Evolutionary conservation across 30 jellyfish, hydroid and myxozoan species (phyloP).

Genomic region (Chrysaora quinquecirrha): DNA sequence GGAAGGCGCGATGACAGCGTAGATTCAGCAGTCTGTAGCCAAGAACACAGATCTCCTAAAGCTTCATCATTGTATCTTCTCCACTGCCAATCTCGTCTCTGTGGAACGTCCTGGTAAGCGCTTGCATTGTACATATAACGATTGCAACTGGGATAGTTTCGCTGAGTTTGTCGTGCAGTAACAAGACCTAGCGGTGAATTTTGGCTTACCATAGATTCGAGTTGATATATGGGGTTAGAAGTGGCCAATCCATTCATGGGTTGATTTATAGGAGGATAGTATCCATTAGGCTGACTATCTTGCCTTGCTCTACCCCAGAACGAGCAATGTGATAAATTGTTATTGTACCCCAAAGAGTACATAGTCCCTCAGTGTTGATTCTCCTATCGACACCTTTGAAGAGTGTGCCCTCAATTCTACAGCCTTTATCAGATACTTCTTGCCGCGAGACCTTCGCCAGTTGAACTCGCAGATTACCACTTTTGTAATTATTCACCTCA

Average conservation of each 20-base stretch:
- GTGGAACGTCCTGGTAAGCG: constrained; percentile 57
- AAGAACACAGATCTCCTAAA: constrained; percentile 67
- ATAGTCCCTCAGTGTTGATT: constrained; percentile 2
- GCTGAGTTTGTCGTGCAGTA: constrained; percentile 68
- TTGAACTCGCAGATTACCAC: constrained; percentile 70
- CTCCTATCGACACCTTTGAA: constrained; percentile 7
- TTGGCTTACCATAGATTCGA: constrained; percentile 78
- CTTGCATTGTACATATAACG: constrained; percentile 49
- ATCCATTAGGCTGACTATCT: constrained; percentile 68
- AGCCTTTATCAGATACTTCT: constrained; percentile 23
- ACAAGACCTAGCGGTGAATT: constrained; percentile 73
- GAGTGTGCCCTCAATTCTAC: too few species aligned
- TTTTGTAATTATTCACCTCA: constrained; percentile 60
- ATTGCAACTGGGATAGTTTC: constrained; percentile 65
- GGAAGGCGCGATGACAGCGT: constrained; percentile 64
- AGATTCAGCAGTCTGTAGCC: constrained; percentile 76
- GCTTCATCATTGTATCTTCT: constrained; percentile 70
- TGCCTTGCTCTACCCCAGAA: constrained; percentile 76
- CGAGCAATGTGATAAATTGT: constrained; percentile 64
- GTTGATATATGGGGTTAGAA: constrained; percentile 83
- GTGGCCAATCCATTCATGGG: constrained; percentile 63
- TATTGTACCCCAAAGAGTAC: constrained; percentile 68
- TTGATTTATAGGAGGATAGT: constrained; percentile 77
- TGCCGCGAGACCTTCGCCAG: constrained; percentile 43
- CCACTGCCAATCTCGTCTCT: constrained; percentile 75